A percentile compares a stretch with the other conserved stretches of the same genome.
phyloP scores from a whole-genome alignment of 2,113 vertebrate species.

The Vicugna pacos region DNA sequence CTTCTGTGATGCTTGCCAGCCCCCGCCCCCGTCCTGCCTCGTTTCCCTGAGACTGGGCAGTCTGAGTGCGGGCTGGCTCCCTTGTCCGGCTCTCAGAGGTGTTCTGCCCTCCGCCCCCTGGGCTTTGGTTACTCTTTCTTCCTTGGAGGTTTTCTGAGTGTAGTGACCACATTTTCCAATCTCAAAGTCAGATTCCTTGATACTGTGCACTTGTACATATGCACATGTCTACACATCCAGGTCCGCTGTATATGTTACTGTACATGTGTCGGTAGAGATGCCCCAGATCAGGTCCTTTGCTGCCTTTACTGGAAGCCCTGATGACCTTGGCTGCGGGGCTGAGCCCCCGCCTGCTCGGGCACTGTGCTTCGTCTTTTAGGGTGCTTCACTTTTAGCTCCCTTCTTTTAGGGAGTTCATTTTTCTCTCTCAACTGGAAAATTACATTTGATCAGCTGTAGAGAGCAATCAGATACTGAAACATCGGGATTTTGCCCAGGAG shows the following conservation, averaged over 20 bases:
- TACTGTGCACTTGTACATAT: not conserved
- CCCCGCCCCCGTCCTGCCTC: no score
- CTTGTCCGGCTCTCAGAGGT: not conserved
- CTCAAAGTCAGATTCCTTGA: not conserved
- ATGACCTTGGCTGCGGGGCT: no score
- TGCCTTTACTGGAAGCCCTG: not conserved
- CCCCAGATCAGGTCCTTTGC: not conserved
- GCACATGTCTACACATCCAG: no score
- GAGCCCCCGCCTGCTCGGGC: not conserved
- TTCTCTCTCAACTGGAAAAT: conserved; percentile 83
- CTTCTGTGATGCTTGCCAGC: not conserved
- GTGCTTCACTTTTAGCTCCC: conserved; percentile 40
- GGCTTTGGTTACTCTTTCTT: not conserved
- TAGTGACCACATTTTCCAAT: not conserved
- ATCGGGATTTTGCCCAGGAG: conserved; percentile 70
- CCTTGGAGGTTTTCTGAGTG: not conserved
- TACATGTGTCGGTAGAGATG: not conserved
- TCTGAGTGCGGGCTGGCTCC: not conserved
- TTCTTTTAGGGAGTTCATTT: conserved; percentile 76
- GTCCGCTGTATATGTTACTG: rapidly evolving
- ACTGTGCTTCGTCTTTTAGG: conserved; percentile 50
- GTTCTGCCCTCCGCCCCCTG: rapidly evolving
- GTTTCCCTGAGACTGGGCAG: not conserved
- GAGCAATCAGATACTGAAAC: conserved; percentile 77
- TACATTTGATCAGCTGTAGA: conserved; percentile 81